These are phyloP conservation scores for Atopsyche davidsoni DNA, from an alignment of 1,140 invertebrate genomes.

Conservation along the genomic window DNA sequence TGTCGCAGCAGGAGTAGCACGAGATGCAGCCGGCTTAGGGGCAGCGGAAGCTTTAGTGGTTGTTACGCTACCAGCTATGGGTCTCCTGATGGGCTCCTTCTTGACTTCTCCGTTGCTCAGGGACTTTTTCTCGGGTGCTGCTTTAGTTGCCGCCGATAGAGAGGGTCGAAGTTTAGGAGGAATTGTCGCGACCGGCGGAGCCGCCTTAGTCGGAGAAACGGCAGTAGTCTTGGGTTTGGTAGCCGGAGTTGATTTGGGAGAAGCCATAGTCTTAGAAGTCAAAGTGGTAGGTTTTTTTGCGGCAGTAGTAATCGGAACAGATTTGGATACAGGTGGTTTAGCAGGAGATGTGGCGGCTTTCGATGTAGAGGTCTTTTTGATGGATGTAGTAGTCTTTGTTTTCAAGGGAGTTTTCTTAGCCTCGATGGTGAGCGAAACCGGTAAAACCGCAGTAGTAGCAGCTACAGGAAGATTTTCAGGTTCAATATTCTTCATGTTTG, in stretches of 20 bases:
- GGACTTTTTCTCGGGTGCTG: slow-evolving; percentile 41
- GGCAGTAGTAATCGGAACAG: slow-evolving; percentile 28
- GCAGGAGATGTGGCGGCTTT: slow-evolving; percentile 30
- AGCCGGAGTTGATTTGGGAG: slow-evolving; percentile 29
- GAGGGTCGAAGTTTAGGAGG: too few species aligned
- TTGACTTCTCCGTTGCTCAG: slow-evolving; percentile 46
- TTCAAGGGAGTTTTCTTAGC: slow-evolving; percentile 26
- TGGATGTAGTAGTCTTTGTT: slow-evolving; percentile 33
- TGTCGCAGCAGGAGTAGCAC: slow-evolving; percentile 27
- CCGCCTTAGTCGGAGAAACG: neutral
- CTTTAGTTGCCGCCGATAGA: slow-evolving; percentile 23
- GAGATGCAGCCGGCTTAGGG: slow-evolving; percentile 29
- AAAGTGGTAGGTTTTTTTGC: slow-evolving; percentile 37
- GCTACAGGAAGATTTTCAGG: slow-evolving; percentile 29
- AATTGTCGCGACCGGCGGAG: slow-evolving; percentile 26
- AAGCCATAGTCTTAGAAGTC: slow-evolving; percentile 34
- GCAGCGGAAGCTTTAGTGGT: slow-evolving; percentile 13
- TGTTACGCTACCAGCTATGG: slow-evolving; percentile 6
- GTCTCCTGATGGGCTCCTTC: slow-evolving; percentile 18
- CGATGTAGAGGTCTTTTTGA: slow-evolving; percentile 26
- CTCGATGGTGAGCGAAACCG: slow-evolving; percentile 26
- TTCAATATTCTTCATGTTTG: slow-evolving; percentile 5
- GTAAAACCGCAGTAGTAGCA: slow-evolving; percentile 32
- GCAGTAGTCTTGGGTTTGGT: slow-evolving; percentile 21
- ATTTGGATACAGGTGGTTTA: slow-evolving; percentile 30